Evolutionary conservation across 1,140 invertebrate genomes (phyloP).

Genomic region (Aphelenchoides besseyi): DNA sequence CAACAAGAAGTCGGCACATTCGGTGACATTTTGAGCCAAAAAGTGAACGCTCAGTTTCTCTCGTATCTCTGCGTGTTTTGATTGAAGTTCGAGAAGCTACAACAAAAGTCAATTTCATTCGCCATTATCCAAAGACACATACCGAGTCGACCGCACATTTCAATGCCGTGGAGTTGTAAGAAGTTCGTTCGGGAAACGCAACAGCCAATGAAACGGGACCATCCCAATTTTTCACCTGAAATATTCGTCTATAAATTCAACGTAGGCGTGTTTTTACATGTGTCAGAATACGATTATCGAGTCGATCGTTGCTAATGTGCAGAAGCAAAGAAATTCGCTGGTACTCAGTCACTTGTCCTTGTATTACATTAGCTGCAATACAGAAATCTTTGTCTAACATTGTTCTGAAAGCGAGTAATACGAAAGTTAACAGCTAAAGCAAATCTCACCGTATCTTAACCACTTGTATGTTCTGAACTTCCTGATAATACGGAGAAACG

Average conservation of each 20-base stretch:
- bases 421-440: not conserved
- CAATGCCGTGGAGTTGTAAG: slow-evolving; percentile 8
- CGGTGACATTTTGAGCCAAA: slow-evolving; percentile 11
- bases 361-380: slow-evolving; percentile 18
- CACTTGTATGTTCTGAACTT: not conserved
- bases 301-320: slow-evolving; percentile 13
- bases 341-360: slow-evolving; percentile 2
- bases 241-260: not conserved
- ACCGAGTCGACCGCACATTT: slow-evolving; percentile 11
- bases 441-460: not conserved
- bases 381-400: slow-evolving; percentile 12
- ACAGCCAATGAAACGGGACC: slow-evolving; percentile 19
- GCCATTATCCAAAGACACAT: not conserved
- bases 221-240: slow-evolving; percentile 18
- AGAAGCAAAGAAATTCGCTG: slow-evolving; percentile 9
- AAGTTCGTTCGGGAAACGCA: slow-evolving; percentile 6
- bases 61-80: not conserved
- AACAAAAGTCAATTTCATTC: not conserved
- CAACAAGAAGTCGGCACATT: slow-evolving; percentile 10
- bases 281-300: not conserved
- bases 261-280: not conserved
- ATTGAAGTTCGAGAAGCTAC: slow-evolving; percentile 16
- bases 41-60: slow-evolving; percentile 19
- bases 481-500: slow-evolving; percentile 1
- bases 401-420: slow-evolving; percentile 15